Evolutionary conservation across 2,888 invertebrate genomes (phyloP), one percentile per base, ranked within the genome.

Genomic region (Lordiphosa fenestrarum): DNA sequence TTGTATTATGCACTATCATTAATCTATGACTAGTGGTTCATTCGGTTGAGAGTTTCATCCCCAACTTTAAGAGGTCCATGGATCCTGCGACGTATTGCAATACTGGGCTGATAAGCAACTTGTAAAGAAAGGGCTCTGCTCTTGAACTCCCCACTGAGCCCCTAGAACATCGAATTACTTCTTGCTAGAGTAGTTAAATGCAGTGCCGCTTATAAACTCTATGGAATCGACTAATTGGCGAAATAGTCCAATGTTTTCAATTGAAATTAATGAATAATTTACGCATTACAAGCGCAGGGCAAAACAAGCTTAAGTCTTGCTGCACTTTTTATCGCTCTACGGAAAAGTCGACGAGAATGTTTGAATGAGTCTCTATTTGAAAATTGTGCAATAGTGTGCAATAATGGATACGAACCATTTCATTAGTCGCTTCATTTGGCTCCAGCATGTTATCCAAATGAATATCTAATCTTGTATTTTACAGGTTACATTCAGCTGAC

Each of bases 251-350:
- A 30, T 30, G 56, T 37, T 46, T 65, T 67, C 64, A 84, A 85
- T 84, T 85, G 71, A 71, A 66, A 50, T 53, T 66, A 74, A 76
- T 77, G 67, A 77, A 82, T 71, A 80, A 82, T 80, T 80, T 73
- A 71, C 66, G 55, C 49, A 63, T 48, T 33, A 54, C 53, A 21
- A 12, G 15, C 41, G 56, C 39, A 53, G 42, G 40, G 53, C 61
- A 78, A 61, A 71, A 60, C 68, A 58, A 94, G 94, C 36, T 95
- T 95, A 89, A 95, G 93, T 0, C 96, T 44, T 36, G 21, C 10
- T 13, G 38, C 44, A 42, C 48, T 37, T 57, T 10, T 46, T 42
- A 35, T 39, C 46, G 37, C 15, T 12, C 50, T 30, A 21, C n/a
- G n/a, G n/a, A n/a, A n/a, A n/a, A n/a, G n/a, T n/a, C n/a, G 23